Evolutionary conservation across 1,140 invertebrate genomes (phyloP), one percentile per base, ranked within the genome.

Genomic region (Drosophila insularis): DNA sequence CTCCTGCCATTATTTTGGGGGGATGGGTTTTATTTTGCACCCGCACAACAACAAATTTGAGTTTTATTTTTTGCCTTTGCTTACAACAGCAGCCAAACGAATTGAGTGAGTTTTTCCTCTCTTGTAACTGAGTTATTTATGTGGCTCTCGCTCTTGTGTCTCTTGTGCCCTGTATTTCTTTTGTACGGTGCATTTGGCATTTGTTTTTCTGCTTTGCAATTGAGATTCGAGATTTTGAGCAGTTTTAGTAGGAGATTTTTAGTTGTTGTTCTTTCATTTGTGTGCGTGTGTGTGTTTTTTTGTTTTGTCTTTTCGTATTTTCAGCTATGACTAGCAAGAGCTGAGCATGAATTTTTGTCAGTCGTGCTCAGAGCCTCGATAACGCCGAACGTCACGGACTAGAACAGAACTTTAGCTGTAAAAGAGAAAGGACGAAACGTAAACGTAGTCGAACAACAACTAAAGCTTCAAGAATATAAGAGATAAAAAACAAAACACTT

Each of bases 311-410:
- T 50, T 50, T 50, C 17, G 43, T 50, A 82, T 78, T 90, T 74
- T 86, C 71, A 73, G 74, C 80, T 89, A 90, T 86, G 78, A 91
- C 78, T 82, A 89, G 59, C 68, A 61, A 40, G 71, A 58, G 85
- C 62, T 81, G 82, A 85, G 75, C 65, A 78, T 21, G 74, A 76
- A 69, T 72, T 77, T 63, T 56, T 71, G 82, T 91, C 80, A 91
- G 78, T 90, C 78, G 89, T 91, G 80, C 86, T 91, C 90, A 81
- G 86, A 79, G 74, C 71, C 72, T 86, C 80, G 69, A 80, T 85
- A 80, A 87, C 68, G 66, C 58, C 76, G 72, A 79, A 87, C 70
- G 81, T 81, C 71, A 64, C 71, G 35, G 23, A 56, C 37, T 56
- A 53, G 31, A 50, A 43, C 5, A 31, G 8, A 37, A 68, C 17